Base-by-base conservation (phyloP, 2,113 vertebrate species). In the Notiomystis cincta region DNA sequence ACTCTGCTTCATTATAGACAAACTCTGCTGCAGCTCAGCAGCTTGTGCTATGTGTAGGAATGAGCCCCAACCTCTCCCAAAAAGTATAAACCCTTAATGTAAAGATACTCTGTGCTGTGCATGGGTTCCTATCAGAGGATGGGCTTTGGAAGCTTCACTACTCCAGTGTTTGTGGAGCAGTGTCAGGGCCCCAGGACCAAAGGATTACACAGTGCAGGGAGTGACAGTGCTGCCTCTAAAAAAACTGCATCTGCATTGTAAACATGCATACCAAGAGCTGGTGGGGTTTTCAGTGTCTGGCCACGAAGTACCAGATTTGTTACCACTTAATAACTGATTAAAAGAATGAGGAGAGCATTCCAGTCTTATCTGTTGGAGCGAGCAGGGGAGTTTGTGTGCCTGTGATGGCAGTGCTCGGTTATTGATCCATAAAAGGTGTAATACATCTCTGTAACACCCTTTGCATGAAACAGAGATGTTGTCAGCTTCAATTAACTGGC, bases 261-360 rank as follows among this genome's bases (percentile, higher is more conserved):
- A 70, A 56, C 5, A 0, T 0, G 1, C 0, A 0, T 57, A 5
- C n/a, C 4, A 5, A 47, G 60, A 9, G 45, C 80, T 90, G n/a
- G 13, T 6, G 75, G 54, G 67, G n/a, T 27, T 87, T 86, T 33
- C 23, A 48, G 47, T 1, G 0, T 37, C 44, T 67, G 30, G 24
- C 67, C 69, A 60, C n/a, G 73, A 85, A 77, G 38, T 45, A 47
- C 51, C 0, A 2, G 16, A 38, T 84, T 84, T 58, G 62, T 87
- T 78, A 47, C 37, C 1, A 2, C 60, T 35, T 44, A 45, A n/a
- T 51, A 61, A 71, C 9, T 4, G 64, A 54, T 42, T 51, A 28
- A 58, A 78, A 60, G 56, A 38, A 38, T 4, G 33, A 64, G 51
- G 66, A 57, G 37, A 40, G 38, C 1, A 25, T 56, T 60, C 28